Evolutionary conservation across 2,797 vertebrate species (phyloP).

Genomic region (Characodon lateralis): DNA sequence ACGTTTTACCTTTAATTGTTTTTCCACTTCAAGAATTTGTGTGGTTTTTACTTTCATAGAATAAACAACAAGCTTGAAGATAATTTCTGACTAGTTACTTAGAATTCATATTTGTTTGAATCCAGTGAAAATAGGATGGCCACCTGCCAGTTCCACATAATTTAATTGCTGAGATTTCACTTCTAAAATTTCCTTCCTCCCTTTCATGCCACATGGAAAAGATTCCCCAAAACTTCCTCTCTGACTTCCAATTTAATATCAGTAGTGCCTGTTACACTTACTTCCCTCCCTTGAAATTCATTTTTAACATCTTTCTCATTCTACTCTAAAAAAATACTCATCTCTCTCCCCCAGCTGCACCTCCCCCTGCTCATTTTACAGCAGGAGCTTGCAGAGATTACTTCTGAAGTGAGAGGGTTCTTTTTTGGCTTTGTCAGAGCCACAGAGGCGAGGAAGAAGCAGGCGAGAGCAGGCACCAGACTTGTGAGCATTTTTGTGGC

Average conservation of each 20-base stretch:
- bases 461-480: constrained; percentile 58
- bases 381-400: constrained; percentile 63
- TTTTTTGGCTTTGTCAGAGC: constrained; percentile 60
- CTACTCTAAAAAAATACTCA: constrained; percentile 49
- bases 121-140: not conserved
- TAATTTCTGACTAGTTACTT: not conserved
- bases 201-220: constrained; percentile 60
- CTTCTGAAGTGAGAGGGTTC: constrained; percentile 54
- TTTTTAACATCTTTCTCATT: constrained; percentile 55
- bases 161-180: constrained; percentile 34
- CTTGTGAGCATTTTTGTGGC: constrained; percentile 49
- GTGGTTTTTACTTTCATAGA: not conserved
- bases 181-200: constrained; percentile 42
- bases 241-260: constrained; percentile 63
- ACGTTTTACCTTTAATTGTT: not conserved
- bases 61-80: not conserved
- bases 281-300: constrained; percentile 46
- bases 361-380: constrained; percentile 78
- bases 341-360: constrained; percentile 53
- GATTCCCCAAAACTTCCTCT: constrained; percentile 60
- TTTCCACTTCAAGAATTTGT: not conserved
- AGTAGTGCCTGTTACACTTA: constrained; percentile 48
- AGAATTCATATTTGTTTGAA: not conserved
- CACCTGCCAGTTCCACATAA: constrained; percentile 30
- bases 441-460: constrained; percentile 54